phyloP scores from a whole-genome alignment of 2,888 invertebrate genomes.

The Ligdia adustata region DNA sequence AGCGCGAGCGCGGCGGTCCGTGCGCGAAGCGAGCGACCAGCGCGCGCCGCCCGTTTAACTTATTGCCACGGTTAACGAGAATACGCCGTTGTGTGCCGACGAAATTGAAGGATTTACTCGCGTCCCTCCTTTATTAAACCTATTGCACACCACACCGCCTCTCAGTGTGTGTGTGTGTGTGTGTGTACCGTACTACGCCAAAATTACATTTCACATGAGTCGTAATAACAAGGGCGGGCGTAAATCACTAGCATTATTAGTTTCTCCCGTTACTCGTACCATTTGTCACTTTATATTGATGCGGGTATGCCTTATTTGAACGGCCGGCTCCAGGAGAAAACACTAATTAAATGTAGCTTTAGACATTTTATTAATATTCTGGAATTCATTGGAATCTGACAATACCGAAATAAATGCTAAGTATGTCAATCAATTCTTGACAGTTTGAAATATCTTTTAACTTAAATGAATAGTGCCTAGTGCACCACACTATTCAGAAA shows the following conservation, averaged over 20 bases:
- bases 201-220: slow-evolving; percentile 84
- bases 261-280: slow-evolving; percentile 76
- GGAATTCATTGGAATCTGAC: neutral
- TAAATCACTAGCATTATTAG: slow-evolving; percentile 83
- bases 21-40: slow-evolving; percentile 47
- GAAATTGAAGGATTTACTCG: slow-evolving; percentile 84
- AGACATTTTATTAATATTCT: neutral
- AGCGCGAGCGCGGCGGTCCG: slow-evolving; percentile 39
- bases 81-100: slow-evolving; percentile 82
- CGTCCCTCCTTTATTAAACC: slow-evolving; percentile 84
- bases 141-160: slow-evolving; percentile 68
- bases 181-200: slow-evolving; percentile 77
- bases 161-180: slow-evolving; percentile 66
- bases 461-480: too few species aligned
- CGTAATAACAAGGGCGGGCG: slow-evolving; percentile 83
- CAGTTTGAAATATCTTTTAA: too few species aligned
- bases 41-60: slow-evolving; percentile 79
- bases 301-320: slow-evolving; percentile 49
- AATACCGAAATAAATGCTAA: too few species aligned
- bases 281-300: slow-evolving; percentile 77
- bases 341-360: slow-evolving; percentile 17
- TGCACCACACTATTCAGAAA: too few species aligned
- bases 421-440: too few species aligned
- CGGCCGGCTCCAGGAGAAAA: slow-evolving; percentile 19
- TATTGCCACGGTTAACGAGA: slow-evolving; percentile 84